phyloP scores from a whole-genome alignment of 2,888 invertebrate species.

The Pedicia rivosa region DNA sequence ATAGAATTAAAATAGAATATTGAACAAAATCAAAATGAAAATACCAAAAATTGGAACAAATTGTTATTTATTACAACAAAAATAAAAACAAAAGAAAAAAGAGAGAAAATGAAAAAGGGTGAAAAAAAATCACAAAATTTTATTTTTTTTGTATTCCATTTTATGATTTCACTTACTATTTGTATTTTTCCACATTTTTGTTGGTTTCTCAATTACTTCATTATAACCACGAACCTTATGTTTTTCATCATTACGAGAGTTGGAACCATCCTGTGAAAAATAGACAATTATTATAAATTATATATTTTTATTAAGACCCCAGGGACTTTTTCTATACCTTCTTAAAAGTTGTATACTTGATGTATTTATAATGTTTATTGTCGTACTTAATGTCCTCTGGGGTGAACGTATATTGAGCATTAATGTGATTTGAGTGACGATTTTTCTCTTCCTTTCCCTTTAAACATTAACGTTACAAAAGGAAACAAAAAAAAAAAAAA shows the following conservation, averaged over 20 bases:
- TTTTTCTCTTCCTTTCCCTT: slow-evolving; percentile 27
- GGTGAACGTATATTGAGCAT: slow-evolving; percentile 46
- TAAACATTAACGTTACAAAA: too few species aligned
- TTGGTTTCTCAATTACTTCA: slow-evolving; percentile 39
- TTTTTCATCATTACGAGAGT: slow-evolving; percentile 30
- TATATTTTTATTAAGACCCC: not conserved
- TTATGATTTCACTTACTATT: slow-evolving; percentile 17
- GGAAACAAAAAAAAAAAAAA: too few species aligned
- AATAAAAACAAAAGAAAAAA: not conserved
- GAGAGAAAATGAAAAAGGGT: too few species aligned
- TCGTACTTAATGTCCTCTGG: slow-evolving; percentile 63
- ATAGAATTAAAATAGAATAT: not conserved
- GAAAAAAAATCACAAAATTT: too few species aligned
- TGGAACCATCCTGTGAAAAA: not conserved
- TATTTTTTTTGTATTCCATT: not conserved
- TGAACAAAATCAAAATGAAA: too few species aligned
- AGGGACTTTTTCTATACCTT: too few species aligned
- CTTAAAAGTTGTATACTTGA: slow-evolving; percentile 56
- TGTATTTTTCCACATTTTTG: slow-evolving; percentile 24
- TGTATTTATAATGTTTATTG: slow-evolving; percentile 63
- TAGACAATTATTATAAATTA: not conserved
- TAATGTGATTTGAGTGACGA: slow-evolving; percentile 31
- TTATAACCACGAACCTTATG: slow-evolving; percentile 47
- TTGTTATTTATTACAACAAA: too few species aligned
- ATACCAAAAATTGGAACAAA: too few species aligned